These are phyloP conservation scores for Cephus pygmeus DNA, from an alignment of 2,888 invertebrate genomes.

Conservation along the genomic window DNA sequence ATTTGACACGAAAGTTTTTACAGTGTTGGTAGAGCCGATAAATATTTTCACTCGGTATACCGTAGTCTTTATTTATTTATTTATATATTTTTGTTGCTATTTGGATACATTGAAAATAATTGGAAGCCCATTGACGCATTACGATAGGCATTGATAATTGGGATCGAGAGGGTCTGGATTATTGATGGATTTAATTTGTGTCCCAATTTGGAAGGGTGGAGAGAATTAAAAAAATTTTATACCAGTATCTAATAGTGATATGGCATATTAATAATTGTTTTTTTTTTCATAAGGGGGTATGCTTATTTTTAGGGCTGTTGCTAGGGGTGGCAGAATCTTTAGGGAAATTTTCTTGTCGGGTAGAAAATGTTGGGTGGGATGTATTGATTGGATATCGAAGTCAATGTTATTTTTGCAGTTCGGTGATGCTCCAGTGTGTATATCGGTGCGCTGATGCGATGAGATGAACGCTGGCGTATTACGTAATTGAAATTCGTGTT, in stretches of 20 bases:
- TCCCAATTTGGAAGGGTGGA: too few relatives aligned
- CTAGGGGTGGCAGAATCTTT: neutral
- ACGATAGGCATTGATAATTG: neutral
- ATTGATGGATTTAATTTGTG: neutral
- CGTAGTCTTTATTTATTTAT: neutral
- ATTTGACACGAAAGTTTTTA: conserved; percentile 8
- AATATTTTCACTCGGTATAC: neutral
- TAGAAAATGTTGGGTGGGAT: neutral
- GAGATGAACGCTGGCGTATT: neutral
- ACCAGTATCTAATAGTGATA: neutral
- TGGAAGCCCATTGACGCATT: neutral
- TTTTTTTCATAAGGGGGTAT: neutral
- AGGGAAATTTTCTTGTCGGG: neutral
- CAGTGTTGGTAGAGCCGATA: neutral
- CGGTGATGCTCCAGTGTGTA: neutral
- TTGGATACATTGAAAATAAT: neutral
- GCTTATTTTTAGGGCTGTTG: neutral
- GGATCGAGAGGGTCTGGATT: neutral
- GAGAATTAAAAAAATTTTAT: too few relatives aligned
- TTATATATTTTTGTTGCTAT: too few relatives aligned
- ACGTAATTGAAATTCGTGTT: conserved; percentile 5
- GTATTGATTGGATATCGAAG: neutral
- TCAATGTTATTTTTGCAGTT: neutral
- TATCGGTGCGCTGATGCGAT: neutral
- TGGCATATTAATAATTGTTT: neutral